These are phyloP conservation scores for Platygyra sinensis DNA, from an alignment of 64 coral and sea anemone genomes.

Conservation along the genomic window DNA sequence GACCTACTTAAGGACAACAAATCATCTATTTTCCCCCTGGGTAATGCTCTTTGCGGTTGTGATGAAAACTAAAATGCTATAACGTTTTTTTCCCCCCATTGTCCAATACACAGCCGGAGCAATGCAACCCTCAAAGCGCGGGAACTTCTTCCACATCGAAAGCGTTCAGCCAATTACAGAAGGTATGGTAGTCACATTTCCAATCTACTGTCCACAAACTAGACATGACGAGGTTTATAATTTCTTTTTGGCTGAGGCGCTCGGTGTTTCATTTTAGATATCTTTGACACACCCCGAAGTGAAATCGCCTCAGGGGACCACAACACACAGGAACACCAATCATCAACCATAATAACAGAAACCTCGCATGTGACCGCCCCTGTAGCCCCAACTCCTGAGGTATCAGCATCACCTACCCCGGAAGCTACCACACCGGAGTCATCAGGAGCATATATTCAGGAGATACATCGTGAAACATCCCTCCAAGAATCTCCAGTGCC, in stretches of 20 bases:
- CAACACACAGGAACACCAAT: background rate
- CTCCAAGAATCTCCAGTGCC: slow-evolving; percentile 10
- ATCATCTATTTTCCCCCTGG: too few species aligned
- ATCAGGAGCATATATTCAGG: background rate
- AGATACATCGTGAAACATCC: slow-evolving; percentile 7
- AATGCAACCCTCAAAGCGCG: slow-evolving; percentile 60
- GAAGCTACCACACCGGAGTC: background rate
- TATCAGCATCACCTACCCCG: background rate
- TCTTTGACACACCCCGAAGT: slow-evolving; percentile 24
- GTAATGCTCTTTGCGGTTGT: too few species aligned
- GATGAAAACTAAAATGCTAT: background rate
- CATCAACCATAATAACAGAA: background rate
- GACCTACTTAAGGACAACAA: too few species aligned
- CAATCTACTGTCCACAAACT: background rate
- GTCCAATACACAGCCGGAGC: slow-evolving; percentile 33
- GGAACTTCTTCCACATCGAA: slow-evolving; percentile 87
- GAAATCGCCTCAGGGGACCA: slow-evolving; percentile 20
- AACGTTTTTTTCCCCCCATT: background rate
- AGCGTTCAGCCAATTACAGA: slow-evolving; percentile 68
- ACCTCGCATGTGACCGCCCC: background rate
- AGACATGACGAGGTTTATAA: background rate
- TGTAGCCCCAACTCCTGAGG: background rate
- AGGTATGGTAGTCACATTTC: slow-evolving; percentile 22
- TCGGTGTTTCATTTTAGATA: background rate
- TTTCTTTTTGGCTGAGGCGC: background rate